These are phyloP conservation scores for Drosophila guanche DNA, from an alignment of 1,140 invertebrate species.

Conservation along the genomic window DNA sequence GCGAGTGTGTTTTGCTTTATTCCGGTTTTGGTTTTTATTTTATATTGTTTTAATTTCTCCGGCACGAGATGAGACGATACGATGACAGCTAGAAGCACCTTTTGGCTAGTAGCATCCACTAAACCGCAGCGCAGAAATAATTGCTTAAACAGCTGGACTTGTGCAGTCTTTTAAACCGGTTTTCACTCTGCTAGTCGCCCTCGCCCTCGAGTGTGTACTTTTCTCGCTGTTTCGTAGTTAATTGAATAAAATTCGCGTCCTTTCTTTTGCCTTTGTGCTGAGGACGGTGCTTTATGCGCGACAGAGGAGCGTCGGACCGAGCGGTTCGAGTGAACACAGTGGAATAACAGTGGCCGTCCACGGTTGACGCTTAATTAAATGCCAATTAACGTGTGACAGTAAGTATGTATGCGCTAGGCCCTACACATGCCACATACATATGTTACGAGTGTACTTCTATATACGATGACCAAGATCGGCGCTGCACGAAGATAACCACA, in stretches of 20 bases:
- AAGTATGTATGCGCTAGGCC: slow-evolving; percentile 36
- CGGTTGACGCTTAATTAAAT: slow-evolving; percentile 75
- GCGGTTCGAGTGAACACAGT: slow-evolving; percentile 55
- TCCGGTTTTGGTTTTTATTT: slow-evolving; percentile 40
- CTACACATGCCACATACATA: slow-evolving; percentile 16
- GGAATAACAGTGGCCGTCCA: slow-evolving; percentile 59
- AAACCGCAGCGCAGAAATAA: slow-evolving; percentile 10
- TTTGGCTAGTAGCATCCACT: slow-evolving; percentile 24
- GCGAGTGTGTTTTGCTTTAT: slow-evolving; percentile 29
- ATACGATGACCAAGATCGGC: slow-evolving; percentile 54
- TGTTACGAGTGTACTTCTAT: slow-evolving; percentile 26
- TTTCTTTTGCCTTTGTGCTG: slow-evolving; percentile 49
- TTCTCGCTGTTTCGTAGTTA: slow-evolving; percentile 12
- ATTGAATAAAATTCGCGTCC: slow-evolving; percentile 49
- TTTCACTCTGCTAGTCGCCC: slow-evolving; percentile 8
- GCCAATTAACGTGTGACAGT: slow-evolving; percentile 80
- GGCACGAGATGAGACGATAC: slow-evolving; percentile 14
- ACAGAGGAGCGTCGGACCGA: slow-evolving; percentile 30
- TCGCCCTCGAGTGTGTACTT: slow-evolving; percentile 15
- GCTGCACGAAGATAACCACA: slow-evolving; percentile 51
- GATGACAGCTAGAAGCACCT: slow-evolving; percentile 38
- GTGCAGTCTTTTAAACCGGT: slow-evolving; percentile 26
- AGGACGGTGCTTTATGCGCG: slow-evolving; percentile 34
- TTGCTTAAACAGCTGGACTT: too few relatives aligned
- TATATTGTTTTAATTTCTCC: slow-evolving; percentile 33